phyloP scores from a whole-genome alignment of 2,888 invertebrate species.

The Hemaris fuciformis region DNA sequence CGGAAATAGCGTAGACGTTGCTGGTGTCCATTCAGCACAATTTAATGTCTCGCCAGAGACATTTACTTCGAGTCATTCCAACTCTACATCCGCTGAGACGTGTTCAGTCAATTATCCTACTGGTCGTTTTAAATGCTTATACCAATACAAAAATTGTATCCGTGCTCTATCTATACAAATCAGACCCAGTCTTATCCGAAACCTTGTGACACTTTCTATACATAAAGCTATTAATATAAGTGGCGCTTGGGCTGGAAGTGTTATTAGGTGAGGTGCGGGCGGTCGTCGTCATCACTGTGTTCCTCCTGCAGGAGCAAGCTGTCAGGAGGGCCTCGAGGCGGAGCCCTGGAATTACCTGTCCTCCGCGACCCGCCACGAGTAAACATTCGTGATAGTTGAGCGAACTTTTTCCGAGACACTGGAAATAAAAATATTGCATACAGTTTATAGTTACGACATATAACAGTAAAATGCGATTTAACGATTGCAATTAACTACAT shows the following conservation, averaged over 20 bases:
- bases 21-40: background rate
- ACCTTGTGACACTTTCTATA: constrained; percentile 51
- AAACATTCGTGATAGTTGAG: constrained; percentile 89
- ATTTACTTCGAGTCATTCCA: background rate
- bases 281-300: constrained; percentile 83
- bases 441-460: background rate
- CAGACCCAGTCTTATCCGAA: constrained; percentile 72
- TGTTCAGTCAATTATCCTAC: background rate
- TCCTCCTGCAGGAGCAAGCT: constrained; percentile 83
- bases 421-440: constrained; percentile 20
- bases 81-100: background rate
- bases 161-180: constrained; percentile 51
- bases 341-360: constrained; percentile 58
- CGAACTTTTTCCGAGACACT: constrained; percentile 91
- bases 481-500: background rate
- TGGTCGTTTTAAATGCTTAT: background rate
- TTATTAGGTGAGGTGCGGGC: constrained; percentile 54
- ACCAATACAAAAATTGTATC: constrained; percentile 45
- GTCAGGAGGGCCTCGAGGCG: constrained; percentile 78
- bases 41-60: background rate
- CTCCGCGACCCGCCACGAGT: constrained; percentile 83
- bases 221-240: constrained; percentile 35
- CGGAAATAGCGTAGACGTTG: background rate
- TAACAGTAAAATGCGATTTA: too few relatives aligned
- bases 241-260: background rate